Evolutionary conservation across 2,888 invertebrate species (phyloP), one percentile per base, ranked within the genome.

Genomic region (Tenthredo scrophulariae): DNA sequence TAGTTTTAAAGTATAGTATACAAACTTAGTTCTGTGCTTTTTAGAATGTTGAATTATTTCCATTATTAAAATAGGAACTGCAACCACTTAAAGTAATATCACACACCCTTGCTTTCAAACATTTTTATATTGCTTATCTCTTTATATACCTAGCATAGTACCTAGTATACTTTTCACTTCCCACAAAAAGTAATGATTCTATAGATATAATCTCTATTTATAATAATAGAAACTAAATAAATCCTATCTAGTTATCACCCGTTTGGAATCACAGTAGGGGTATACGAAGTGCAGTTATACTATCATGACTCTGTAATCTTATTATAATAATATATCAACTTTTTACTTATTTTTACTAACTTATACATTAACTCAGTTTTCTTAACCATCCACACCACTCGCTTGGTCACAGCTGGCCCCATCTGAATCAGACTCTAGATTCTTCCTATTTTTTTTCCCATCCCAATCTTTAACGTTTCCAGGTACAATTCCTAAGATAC

Each of bases 391-490:
- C 43, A 74, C 40, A 43, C 74, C 74, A 74, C 74, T 43, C 74
- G 74, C 74, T 74, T 74, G 40, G 43, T 74, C 74, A 33, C 22
- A 74, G 43, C 74, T 33, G 9, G 18, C 43, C 43, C 13, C 74
- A 13, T 74, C 74, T 43, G 40, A 74, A 74, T 40, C 74, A 74
- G 74, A 74, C 74, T 74, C 74, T 22, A 37, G 43, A 43, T 74
- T 74, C 10, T 74, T 74, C 43, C 74, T 74, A 13, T 74, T 74
- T 6, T 13, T 4, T 22, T 43, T 74, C 26, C 74, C 74, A 74
- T 74, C 43, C 74, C 74, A 74, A 22, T 74, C 43, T 22, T 74
- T 74, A 22, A 18, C 74, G 15, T 74, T 74, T 22, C 74, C 74
- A 74, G 43, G 74, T 43, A 74, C 74, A 13, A 0, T 74, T 43